Evolutionary conservation across 1,140 invertebrate species (phyloP).

Genomic region (Lamellibrachia luymesi): DNA sequence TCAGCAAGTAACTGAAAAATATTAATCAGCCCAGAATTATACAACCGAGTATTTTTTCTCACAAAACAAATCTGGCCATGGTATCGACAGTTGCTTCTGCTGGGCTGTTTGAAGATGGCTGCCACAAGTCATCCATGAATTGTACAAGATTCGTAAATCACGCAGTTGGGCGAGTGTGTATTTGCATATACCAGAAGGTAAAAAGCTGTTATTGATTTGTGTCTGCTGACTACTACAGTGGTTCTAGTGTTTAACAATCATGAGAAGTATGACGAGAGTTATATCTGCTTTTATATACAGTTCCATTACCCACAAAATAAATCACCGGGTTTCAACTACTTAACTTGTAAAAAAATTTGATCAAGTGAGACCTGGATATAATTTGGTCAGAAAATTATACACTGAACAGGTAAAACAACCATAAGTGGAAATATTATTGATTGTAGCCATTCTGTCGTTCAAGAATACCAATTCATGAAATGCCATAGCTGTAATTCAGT

Average conservation of each 20-base stretch:
- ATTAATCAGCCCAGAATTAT: not conserved
- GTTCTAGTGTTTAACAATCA: not conserved
- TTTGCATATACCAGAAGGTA: not conserved
- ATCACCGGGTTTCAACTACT: not conserved
- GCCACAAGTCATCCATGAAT: not conserved
- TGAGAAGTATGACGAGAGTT: not conserved
- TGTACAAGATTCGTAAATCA: not conserved
- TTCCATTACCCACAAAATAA: not conserved
- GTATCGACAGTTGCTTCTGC: not conserved
- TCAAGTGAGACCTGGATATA: too few relatives aligned
- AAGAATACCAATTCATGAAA: too few relatives aligned
- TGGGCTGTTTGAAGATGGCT: not conserved
- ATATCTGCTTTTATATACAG: not conserved
- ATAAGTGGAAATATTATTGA: too few relatives aligned
- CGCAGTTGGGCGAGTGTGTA: not conserved
- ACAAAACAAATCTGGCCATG: not conserved
- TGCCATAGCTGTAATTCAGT: too few relatives aligned
- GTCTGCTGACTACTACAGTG: not conserved
- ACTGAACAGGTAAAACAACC: too few relatives aligned
- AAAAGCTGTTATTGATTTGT: not conserved
- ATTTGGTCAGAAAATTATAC: too few relatives aligned
- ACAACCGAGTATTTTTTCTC: not conserved
- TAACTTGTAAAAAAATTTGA: too few relatives aligned
- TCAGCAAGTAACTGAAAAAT: not conserved
- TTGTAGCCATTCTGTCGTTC: too few relatives aligned